Evolutionary conservation across 2,888 invertebrate species (phyloP), one percentile per base, ranked within the genome.

Genomic region (Caradrina clavipalpis): DNA sequence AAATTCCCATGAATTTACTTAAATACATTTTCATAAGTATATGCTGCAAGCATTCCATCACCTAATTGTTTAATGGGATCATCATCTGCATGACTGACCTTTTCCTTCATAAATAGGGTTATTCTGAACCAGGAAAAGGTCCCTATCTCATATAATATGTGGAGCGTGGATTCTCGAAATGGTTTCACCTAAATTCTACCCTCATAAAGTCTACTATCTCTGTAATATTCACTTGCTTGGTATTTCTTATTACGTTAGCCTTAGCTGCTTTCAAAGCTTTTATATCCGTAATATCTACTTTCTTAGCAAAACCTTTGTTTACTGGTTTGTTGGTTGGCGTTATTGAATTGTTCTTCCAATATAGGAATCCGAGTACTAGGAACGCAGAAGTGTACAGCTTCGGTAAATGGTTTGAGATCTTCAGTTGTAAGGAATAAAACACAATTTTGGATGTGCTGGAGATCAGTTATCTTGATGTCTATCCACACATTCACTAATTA

Each of bases 331-430:
- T 69, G 5, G 11, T 84, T 69, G 5, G 86, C 66, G 51, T 90
- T 91, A 10, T 74, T 69, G 54, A 84, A 86, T 75, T 91, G 88
- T 56, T 90, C 87, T 51, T 69, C 84, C 39, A 85, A 85, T 11
- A 86, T 82, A 5, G 89, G 89, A 51, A 89, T 86, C 3, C 86
- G 87, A 17, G 89, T 85, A 10, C 85, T 79, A n/a, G 89, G 89
- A 5, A 87, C 82, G 10, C 84, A 86, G 35, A 80, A 87, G 60
- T 90, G 85, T 11, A 87, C 70, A n/a, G 88, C 73, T 68, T 90
- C 88, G 0, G 80, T 88, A 5, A 82, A 84, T 4, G 88, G 89
- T 13, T 87, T 76, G 1, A 87, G 78, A 22, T 89, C 87, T 10
- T 87, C 89, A 26, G 86, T 86, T 0, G 88, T 84, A 35, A 89